Percentiles rank a stretch among this genome's conserved stretches.
phyloP scores from a whole-genome alignment of 2,888 invertebrate genomes.

The Anthrax anthrax region DNA sequence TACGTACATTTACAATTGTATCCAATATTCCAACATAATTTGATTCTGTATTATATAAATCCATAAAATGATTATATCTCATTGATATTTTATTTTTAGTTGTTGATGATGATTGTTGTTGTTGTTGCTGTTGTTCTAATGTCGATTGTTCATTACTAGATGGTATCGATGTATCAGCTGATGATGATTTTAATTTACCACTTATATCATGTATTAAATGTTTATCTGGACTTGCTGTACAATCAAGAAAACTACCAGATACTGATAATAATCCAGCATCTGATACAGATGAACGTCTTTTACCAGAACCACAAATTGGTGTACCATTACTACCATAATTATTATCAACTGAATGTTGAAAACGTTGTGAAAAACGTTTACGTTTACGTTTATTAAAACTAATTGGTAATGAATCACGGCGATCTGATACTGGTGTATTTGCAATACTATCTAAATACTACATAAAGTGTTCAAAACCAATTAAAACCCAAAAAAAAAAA shows the following conservation, averaged over 20 bases:
- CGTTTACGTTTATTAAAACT: constrained; percentile 55
- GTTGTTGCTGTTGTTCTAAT: no score
- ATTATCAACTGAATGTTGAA: no score
- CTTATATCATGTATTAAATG: constrained; percentile 26
- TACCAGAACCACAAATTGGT: constrained; percentile 37
- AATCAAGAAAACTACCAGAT: constrained; percentile 79
- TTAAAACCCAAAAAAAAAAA: no score
- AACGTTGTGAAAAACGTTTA: constrained; percentile 48
- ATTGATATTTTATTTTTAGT: constrained; percentile 24
- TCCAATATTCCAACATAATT: constrained; percentile 94
- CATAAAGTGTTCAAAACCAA: not conserved
- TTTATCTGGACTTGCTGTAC: constrained; percentile 69
- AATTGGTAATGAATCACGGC: constrained; percentile 42
- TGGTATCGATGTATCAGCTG: constrained; percentile 14
- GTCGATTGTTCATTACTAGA: not conserved
- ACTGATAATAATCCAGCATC: constrained; percentile 73
- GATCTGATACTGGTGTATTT: constrained; percentile 35
- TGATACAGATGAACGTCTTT: constrained; percentile 73
- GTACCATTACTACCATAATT: constrained; percentile 29
- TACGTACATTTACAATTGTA: constrained; percentile 70
- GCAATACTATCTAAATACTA: constrained; percentile 34
- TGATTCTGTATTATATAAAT: constrained; percentile 89
- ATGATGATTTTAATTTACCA: constrained; percentile 23
- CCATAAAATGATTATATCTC: constrained; percentile 45
- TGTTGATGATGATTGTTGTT: constrained; percentile 25